Percentiles rank a stretch among this genome's conserved stretches.
These are phyloP conservation scores for Cercopithecus hamlyni DNA, from an alignment of 2,797 vertebrate species.

Conservation along the genomic window DNA sequence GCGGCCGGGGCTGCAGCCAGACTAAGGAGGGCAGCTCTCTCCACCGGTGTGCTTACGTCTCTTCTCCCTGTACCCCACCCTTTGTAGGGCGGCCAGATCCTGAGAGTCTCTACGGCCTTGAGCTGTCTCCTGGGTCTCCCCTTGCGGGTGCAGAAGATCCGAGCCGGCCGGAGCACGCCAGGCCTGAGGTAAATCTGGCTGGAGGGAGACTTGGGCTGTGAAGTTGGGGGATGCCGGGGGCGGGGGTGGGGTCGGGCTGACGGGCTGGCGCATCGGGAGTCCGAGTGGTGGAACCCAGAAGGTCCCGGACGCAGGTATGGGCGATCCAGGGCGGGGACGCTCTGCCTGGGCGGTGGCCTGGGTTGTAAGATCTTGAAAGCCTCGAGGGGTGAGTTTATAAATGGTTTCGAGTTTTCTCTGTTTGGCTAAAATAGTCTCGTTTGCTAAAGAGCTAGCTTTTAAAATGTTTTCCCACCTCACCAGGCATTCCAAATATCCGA, in stretches of 20 bases:
- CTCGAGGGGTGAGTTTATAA: not conserved
- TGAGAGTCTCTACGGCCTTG: constrained; percentile 92
- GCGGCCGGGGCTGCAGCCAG: not conserved
- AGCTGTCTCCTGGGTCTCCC: constrained; percentile 92
- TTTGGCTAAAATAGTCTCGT: not conserved
- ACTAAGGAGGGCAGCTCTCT: rapidly evolving
- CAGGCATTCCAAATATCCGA: not conserved
- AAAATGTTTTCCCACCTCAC: not conserved
- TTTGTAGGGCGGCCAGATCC: constrained; percentile 94
- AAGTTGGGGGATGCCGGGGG: no score
- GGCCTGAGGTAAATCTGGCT: constrained; percentile 90
- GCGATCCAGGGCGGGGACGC: not conserved
- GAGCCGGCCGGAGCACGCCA: constrained; percentile 94
- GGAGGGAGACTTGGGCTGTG: rapidly evolving
- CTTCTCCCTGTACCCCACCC: not conserved
- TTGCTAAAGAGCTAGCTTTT: not conserved
- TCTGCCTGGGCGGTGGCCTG: not conserved
- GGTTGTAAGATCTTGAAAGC: not conserved
- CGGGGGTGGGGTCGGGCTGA: no score
- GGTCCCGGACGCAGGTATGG: no score
- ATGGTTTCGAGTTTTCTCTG: not conserved
- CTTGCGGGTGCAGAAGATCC: constrained; percentile 92
- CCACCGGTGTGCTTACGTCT: not conserved
- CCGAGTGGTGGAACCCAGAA: not conserved
- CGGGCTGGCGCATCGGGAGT: not conserved